Evolutionary conservation across 2,888 invertebrate species (phyloP).

Genomic region (Polyommatus icarus): DNA sequence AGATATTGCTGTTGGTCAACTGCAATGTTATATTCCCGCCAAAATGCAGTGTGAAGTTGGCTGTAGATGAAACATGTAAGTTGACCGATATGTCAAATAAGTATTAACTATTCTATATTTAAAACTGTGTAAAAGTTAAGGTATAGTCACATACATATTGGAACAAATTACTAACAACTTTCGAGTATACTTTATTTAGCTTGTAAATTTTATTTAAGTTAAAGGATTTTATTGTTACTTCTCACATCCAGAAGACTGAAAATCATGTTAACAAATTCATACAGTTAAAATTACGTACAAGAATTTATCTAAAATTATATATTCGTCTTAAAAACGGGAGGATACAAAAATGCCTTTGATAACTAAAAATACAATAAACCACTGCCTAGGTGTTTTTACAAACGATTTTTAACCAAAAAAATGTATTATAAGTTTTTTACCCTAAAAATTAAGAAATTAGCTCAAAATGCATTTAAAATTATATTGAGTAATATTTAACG

Average conservation of each 20-base stretch:
- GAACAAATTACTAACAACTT: slow-evolving; percentile 10
- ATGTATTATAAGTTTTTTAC: slow-evolving; percentile 56
- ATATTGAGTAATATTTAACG: neutral
- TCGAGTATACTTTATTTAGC: slow-evolving; percentile 24
- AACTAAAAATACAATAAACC: slow-evolving; percentile 50
- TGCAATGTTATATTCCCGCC: slow-evolving; percentile 2
- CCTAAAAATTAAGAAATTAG: slow-evolving; percentile 21
- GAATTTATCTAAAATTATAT: slow-evolving; percentile 10
- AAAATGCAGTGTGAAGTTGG: neutral
- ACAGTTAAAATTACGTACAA: slow-evolving; percentile 22
- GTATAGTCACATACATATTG: neutral
- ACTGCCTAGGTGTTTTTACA: slow-evolving; percentile 70
- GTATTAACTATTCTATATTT: slow-evolving; percentile 18
- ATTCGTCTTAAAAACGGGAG: neutral
- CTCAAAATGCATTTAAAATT: slow-evolving; percentile 22
- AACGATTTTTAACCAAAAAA: slow-evolving; percentile 56
- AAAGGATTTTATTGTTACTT: slow-evolving; percentile 5
- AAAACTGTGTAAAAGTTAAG: slow-evolving; percentile 3
- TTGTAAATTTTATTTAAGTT: slow-evolving; percentile 23
- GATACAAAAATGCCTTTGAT: slow-evolving; percentile 16
- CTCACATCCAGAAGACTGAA: slow-evolving; percentile 27
- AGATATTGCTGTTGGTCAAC: neutral
- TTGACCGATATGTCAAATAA: slow-evolving; percentile 17
- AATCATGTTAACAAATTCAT: slow-evolving; percentile 12
- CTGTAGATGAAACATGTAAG: neutral